Evolutionary conservation across 2,888 invertebrate species (phyloP), one percentile per base, ranked within the genome.

Genomic region (Netelia fuscicornis): DNA sequence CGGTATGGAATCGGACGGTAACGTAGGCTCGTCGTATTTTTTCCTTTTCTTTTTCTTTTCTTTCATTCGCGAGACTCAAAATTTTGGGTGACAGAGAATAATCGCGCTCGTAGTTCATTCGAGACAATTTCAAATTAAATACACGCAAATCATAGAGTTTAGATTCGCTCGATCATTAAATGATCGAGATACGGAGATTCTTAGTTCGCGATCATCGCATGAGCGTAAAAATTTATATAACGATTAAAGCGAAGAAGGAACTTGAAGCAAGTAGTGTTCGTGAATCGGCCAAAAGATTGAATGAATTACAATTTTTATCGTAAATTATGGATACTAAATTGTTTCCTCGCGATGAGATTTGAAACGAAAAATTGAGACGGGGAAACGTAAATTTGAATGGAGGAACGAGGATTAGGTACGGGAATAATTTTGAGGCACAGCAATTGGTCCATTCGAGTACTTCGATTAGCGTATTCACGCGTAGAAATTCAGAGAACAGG

Each of bases 211-310:
- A 48, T 42, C 74, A 81, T 71, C 54, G 74, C 52, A 60, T 17
- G 81, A 71, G 62, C 44, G 42, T 67, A 44, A 75, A 48, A 48
- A 52, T 68, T 48, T n/a, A 62, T 13, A 52, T 72, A 81, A 74
- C 60, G 58, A 83, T 81, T 80, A 81, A 64, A 23, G 70, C 76
- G 17, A 17, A 17, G 20, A 75, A 80, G 52, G 64, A 86, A 75
- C 80, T 86, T 86, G 87, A 80, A 89, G 90, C 91, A 91, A 91
- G 91, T 91, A 91, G 91, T 90, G 90, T 91, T 91, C 91, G 89
- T 88, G 90, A 90, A 91, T 90, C 91, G 92, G 91, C 91, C 90
- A 89, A 81, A 83, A 83, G 68, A 70, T 74, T 78, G 25, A 77
- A 64, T 80, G 54, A 83, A 77, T 80, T 83, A 75, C 72, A 84